Conservation (phyloP, 2,888 invertebrate genomes). For the Andrena dorsata region DNA sequence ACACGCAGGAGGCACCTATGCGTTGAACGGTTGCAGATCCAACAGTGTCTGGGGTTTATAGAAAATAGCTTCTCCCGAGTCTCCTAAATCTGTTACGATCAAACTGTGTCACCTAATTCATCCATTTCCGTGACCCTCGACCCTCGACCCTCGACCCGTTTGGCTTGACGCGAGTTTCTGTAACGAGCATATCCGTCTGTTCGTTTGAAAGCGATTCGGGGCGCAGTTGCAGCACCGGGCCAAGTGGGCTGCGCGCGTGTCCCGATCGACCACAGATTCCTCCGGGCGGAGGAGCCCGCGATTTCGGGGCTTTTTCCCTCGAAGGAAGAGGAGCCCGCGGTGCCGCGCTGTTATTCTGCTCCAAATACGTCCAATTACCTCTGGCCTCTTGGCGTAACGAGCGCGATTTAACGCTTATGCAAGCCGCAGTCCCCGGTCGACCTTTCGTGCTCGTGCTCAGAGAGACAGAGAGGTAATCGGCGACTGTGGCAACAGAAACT, state of each 20-base stretch:
- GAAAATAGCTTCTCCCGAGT: too few relatives aligned
- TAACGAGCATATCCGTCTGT: too few relatives aligned
- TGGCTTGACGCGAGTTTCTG: not conserved
- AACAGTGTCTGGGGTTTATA: too few relatives aligned
- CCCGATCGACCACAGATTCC: constrained; percentile 4
- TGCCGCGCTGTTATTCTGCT: constrained; percentile 67
- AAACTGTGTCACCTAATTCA: too few relatives aligned
- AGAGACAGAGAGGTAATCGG: constrained; percentile 50
- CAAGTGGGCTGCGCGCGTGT: constrained; percentile 4
- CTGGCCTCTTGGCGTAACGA: constrained; percentile 63
- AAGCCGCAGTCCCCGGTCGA: constrained; percentile 46
- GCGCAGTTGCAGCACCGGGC: not conserved
- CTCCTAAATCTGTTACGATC: too few relatives aligned
- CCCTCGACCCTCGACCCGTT: too few relatives aligned
- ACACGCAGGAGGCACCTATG: too few relatives aligned
- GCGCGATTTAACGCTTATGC: constrained; percentile 74
- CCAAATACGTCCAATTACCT: constrained; percentile 72
- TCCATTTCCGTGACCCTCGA: too few relatives aligned
- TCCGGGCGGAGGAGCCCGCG: constrained; percentile 1
- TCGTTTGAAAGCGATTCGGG: not conserved
- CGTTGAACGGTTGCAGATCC: too few relatives aligned
- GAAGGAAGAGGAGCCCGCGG: constrained; percentile 26
- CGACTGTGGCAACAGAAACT: constrained; percentile 71
- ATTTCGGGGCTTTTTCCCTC: constrained; percentile 26
- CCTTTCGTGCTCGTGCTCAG: constrained; percentile 32